Evolutionary conservation across 2,888 invertebrate genomes (phyloP).

Genomic region (Allolobophora icterica): DNA sequence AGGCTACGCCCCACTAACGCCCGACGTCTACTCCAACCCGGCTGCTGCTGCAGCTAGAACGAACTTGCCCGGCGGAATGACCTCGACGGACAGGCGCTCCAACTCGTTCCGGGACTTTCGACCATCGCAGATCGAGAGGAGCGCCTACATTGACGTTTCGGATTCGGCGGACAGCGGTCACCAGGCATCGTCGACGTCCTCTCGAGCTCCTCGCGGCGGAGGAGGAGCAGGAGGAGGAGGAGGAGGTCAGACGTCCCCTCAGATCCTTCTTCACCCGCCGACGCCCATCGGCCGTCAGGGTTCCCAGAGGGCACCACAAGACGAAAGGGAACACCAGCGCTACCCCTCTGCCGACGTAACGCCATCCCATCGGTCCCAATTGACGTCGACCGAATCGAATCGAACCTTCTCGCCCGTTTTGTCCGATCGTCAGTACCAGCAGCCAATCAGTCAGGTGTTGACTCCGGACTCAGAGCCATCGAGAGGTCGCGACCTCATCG

Average conservation of each 20-base stretch:
- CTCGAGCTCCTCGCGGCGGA: background rate
- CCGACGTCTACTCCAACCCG: background rate
- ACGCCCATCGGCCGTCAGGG: slow-evolving; percentile 12
- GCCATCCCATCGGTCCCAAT: background rate
- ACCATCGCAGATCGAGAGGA: background rate
- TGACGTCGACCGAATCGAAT: background rate
- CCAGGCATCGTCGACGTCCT: background rate
- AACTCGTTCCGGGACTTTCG: background rate
- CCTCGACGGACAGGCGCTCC: background rate
- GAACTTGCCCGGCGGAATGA: background rate
- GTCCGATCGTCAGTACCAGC: background rate
- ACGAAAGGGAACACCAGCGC: background rate
- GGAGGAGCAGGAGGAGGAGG: too few species aligned
- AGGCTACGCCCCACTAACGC: background rate
- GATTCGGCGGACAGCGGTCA: slow-evolving; percentile 2
- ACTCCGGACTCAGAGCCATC: background rate
- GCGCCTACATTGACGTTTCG: background rate
- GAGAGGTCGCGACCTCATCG: background rate
- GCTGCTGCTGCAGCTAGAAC: background rate
- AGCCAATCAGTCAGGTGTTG: background rate
- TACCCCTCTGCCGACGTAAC: background rate
- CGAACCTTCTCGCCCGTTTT: background rate
- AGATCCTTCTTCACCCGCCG: slow-evolving; percentile 8
- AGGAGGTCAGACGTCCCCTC: background rate
- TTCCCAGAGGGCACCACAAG: background rate